These are phyloP conservation scores for Cinclus mexicanus DNA, from an alignment of 2,113 vertebrate genomes.

Conservation along the genomic window DNA sequence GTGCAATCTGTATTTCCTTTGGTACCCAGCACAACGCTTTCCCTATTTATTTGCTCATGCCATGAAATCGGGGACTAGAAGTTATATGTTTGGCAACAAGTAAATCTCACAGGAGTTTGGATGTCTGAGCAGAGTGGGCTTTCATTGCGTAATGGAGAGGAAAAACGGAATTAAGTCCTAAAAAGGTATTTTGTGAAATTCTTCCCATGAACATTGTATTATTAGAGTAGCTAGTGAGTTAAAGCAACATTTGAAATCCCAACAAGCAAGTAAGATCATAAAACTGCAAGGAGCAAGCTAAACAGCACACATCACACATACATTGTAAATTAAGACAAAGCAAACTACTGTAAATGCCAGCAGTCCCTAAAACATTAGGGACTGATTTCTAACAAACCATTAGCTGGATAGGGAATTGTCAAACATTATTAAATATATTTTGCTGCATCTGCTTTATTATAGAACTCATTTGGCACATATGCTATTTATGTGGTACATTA, in stretches of 20 bases:
- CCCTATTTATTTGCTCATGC: neutral
- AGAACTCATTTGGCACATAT: conserved; percentile 55
- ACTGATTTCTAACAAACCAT: conserved; percentile 71
- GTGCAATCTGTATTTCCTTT: neutral
- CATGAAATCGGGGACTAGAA: neutral
- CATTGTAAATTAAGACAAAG: conserved; percentile 52
- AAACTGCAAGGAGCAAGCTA: conserved; percentile 13
- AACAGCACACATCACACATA: neutral
- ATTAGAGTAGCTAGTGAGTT: neutral
- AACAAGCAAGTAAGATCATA: neutral
- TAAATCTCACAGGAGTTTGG: neutral
- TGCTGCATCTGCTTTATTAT: conserved; percentile 63
- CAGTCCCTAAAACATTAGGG: conserved; percentile 64
- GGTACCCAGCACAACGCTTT: neutral
- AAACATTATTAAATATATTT: conserved; percentile 74
- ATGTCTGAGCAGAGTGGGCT: neutral
- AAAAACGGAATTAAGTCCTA: neutral
- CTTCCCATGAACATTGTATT: neutral
- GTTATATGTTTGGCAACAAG: neutral
- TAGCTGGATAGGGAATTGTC: conserved; percentile 64
- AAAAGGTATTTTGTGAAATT: neutral
- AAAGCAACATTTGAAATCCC: neutral
- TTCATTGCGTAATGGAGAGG: neutral
- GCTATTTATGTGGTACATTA: neutral
- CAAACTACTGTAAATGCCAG: conserved; percentile 46